Conservation (phyloP, 2,888 invertebrate species). For the Tortricodes alternella region DNA sequence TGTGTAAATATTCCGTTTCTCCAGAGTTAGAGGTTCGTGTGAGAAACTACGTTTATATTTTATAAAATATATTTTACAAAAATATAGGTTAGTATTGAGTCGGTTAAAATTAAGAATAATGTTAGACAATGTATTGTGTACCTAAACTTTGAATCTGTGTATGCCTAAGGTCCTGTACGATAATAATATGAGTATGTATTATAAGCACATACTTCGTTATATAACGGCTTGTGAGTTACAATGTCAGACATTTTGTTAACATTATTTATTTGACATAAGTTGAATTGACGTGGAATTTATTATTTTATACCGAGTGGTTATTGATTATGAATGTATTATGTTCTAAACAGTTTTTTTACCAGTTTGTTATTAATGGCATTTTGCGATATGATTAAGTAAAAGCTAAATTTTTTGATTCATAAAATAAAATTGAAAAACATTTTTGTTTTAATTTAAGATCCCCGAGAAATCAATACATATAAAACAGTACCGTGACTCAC, state of each 20-base stretch:
- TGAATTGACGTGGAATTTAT: constrained; percentile 34
- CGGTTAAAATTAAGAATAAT: too few species aligned
- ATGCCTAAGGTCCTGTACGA: constrained; percentile 41
- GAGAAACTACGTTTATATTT: constrained; percentile 66
- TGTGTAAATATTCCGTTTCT: constrained; percentile 68
- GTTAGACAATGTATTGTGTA: constrained; percentile 40
- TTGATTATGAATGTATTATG: constrained; percentile 31
- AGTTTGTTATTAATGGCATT: constrained; percentile 50
- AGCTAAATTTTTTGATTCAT: constrained; percentile 65
- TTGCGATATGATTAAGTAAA: constrained; percentile 52
- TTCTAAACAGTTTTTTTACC: constrained; percentile 50
- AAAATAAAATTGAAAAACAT: constrained; percentile 56
- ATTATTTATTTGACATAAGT: constrained; percentile 26
- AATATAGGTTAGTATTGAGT: constrained; percentile 21
- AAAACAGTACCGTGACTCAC: too few species aligned
- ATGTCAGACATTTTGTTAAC: constrained; percentile 66
- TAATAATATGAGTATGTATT: constrained; percentile 42
- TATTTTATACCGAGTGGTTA: constrained; percentile 36
- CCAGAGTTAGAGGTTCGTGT: constrained; percentile 50
- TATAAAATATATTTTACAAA: constrained; percentile 61
- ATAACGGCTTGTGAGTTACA: constrained; percentile 58
- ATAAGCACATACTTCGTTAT: constrained; percentile 41
- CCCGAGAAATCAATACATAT: constrained; percentile 11
- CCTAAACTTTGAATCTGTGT: constrained; percentile 37
- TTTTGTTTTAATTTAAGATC: neutral